phyloP scores from a whole-genome alignment of 2,797 vertebrate species.

The Darevskia mixta region DNA sequence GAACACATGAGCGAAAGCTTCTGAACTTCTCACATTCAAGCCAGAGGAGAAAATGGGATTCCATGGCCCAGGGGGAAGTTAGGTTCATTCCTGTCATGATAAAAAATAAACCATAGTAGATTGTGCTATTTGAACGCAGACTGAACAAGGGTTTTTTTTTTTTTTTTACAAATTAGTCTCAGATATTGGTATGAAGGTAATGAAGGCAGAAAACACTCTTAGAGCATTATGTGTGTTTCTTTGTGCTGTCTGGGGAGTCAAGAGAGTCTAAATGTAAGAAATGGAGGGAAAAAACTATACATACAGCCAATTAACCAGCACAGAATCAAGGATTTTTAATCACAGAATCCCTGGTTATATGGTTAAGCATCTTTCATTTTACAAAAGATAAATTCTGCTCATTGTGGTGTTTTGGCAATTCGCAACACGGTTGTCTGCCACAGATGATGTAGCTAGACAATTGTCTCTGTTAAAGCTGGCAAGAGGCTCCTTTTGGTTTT shows the following conservation, averaged over 20 bases:
- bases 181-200: background rate
- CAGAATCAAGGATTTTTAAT: background rate
- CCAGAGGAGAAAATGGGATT: too few species aligned
- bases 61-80: too few species aligned
- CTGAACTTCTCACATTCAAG: too few species aligned
- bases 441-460: background rate
- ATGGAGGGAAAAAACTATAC: background rate
- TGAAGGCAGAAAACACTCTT: too few species aligned
- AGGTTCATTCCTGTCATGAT: too few species aligned
- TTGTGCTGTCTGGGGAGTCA: too few species aligned
- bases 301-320: background rate
- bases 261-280: background rate
- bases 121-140: too few species aligned
- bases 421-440: background rate
- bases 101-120: too few species aligned
- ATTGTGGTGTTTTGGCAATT: background rate
- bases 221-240: too few species aligned
- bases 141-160: background rate
- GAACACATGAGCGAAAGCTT: too few species aligned
- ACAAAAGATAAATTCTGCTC: background rate
- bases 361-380: background rate
- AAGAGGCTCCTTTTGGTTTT: background rate
- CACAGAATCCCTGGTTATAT: background rate
- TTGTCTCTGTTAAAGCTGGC: slow-evolving; percentile 46
- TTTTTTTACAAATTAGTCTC: background rate